A percentile compares a stretch with the other conserved stretches of the same genome.
Conservation (phyloP, 1,140 invertebrate genomes). For the Monochamus saltuarius region DNA sequence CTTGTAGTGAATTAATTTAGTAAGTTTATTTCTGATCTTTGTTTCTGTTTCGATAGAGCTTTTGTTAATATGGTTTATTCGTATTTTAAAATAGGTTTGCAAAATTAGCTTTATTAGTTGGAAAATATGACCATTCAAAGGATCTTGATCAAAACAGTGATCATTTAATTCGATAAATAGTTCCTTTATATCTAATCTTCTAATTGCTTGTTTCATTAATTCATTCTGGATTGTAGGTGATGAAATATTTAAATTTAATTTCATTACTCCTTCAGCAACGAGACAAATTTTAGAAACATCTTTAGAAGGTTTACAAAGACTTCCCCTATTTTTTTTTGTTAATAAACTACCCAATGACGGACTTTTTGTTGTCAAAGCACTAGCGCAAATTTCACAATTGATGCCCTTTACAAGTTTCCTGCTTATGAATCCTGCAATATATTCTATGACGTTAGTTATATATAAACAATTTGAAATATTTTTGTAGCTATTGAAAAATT, state of each 20-base stretch:
- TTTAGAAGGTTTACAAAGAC: not conserved
- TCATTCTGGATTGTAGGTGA: too few species aligned
- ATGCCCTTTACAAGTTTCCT: too few species aligned
- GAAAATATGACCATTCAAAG: not conserved
- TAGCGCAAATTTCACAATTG: too few species aligned
- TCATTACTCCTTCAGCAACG: not conserved
- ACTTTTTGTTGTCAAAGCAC: too few species aligned
- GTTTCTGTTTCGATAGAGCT: not conserved
- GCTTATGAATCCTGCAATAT: conserved; percentile 1
- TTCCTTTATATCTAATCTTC: not conserved
- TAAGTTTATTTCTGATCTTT: conserved; percentile 1
- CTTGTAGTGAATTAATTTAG: conserved; percentile 8
- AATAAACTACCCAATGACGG: too few species aligned
- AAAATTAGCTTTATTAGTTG: not conserved
- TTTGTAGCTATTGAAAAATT: not conserved
- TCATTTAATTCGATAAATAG: not conserved
- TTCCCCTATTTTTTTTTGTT: not conserved
- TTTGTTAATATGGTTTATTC: not conserved
- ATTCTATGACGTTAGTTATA: conserved; percentile 8
- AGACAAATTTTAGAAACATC: not conserved
- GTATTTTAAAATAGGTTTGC: not conserved
- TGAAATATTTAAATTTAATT: not conserved
- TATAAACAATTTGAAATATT: not conserved
- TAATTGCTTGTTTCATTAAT: not conserved
- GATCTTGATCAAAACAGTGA: not conserved